Conservation (phyloP, 2,113 vertebrate genomes). For the Tylochromis polylepis region DNA sequence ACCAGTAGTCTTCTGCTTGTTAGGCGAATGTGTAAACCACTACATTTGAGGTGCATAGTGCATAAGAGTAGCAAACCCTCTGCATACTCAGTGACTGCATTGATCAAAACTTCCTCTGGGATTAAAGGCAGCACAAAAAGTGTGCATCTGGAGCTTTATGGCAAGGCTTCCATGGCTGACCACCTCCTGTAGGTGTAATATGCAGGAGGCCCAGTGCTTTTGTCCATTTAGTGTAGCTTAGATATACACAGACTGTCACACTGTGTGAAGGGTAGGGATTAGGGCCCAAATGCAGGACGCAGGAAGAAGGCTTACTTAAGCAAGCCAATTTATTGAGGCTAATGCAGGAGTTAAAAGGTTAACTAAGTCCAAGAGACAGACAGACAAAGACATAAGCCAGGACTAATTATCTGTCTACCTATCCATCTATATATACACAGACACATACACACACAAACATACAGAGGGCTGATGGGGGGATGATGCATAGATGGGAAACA, state of each 20-base stretch:
- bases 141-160: not conserved
- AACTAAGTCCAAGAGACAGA: not conserved
- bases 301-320: not conserved
- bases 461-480: not conserved
- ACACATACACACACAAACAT: not conserved
- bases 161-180: not conserved
- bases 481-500: not conserved
- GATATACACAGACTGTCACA: not conserved
- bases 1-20: not conserved
- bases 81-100: not conserved
- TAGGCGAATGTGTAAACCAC: accelerated
- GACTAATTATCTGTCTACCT: not conserved
- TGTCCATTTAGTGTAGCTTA: not conserved
- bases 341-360: not conserved
- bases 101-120: not conserved
- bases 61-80: not conserved
- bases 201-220: not conserved
- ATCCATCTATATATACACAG: not conserved
- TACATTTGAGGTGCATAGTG: not conserved
- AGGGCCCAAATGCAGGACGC: not conserved
- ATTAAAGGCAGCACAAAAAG: not conserved
- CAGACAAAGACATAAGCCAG: not conserved
- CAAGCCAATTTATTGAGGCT: not conserved
- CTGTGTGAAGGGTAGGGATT: not conserved
- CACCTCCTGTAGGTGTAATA: not conserved